Conservation (phyloP, 23 tunicate genomes). For the Pegea sp. region DNA sequence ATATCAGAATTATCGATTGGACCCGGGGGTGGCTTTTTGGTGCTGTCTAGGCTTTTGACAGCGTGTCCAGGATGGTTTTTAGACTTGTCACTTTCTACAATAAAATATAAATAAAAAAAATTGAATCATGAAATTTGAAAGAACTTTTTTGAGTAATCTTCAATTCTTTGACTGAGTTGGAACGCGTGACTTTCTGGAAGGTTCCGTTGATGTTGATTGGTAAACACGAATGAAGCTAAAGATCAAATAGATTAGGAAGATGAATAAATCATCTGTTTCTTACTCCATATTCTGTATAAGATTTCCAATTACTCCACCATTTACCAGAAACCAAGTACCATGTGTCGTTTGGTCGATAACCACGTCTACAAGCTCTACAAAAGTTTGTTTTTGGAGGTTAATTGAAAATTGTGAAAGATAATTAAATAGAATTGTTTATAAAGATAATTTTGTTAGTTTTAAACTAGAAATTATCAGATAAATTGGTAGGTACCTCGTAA, state of each 20-base stretch:
- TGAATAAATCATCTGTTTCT: constrained; percentile 3
- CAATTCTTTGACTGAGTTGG: too few relatives aligned
- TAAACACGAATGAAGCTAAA: too few relatives aligned
- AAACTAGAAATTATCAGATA: too few relatives aligned
- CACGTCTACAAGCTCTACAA: constrained; percentile 18
- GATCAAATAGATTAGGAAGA: too few relatives aligned
- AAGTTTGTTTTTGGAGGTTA: too few relatives aligned
- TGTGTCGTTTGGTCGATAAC: constrained; percentile 29
- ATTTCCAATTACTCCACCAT: constrained; percentile 90
- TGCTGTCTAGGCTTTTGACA: neutral
- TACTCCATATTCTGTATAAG: constrained; percentile 45
- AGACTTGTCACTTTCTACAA: neutral
- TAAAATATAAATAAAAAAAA: neutral
- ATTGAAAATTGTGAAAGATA: too few relatives aligned
- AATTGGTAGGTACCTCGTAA: constrained; percentile 88
- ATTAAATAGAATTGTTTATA: too few relatives aligned
- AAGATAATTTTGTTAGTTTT: too few relatives aligned
- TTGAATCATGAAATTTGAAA: too few relatives aligned
- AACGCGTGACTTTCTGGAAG: too few relatives aligned
- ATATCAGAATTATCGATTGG: constrained; percentile 52
- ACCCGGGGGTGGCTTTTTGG: constrained; percentile 20
- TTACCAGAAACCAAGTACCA: constrained; percentile 68
- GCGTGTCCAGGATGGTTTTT: constrained; percentile 1
- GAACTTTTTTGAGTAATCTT: too few relatives aligned
- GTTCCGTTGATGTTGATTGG: too few relatives aligned